Base-by-base conservation (phyloP, 2,797 vertebrate species). In the Crypturellus tataupa region DNA sequence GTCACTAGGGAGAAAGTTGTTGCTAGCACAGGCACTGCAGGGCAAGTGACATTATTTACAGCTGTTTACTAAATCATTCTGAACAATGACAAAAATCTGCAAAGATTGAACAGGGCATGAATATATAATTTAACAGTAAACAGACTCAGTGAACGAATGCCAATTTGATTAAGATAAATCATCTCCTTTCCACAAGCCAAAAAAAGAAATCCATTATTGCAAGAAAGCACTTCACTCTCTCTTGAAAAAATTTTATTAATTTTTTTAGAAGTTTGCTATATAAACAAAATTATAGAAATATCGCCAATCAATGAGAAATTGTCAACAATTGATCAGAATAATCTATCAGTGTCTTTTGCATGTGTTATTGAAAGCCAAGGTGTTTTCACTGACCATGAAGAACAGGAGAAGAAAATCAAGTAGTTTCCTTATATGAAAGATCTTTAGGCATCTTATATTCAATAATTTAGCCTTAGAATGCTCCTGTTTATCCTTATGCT, bases 91-190 rank as follows among this genome's bases (percentile, higher is more conserved):
- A 87, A 91, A 83, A 40, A 67, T 12, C 47, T 84, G 40, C 53
- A 91, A 71, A 73, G 49, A 73, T 35, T 81, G 87, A 92, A 56
- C 27, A 79, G 67, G 11, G 20, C 17, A 81, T 76, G 67, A 96
- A 94, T 71, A 87, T 6, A 70, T 64, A 63, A 95, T 68, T 77
- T 89, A 95, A 79, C 72, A 85, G 31, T n/a, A 59, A 93, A 49
- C 12, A 49, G 47, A 92, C 58, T 46, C 65, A 85, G 71, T 85
- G 42, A 91, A 29, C 3, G 88, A 68, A 68, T 80, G 55, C n/a
- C 39, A 85, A 76, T 47, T 85, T 82, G 51, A 85, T 93, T 73
- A 93, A 88, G 68, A 53, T 87, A 91, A 87, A 77, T 49, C 19
- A 59, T 37, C 14, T 23, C 15, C 56, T 37, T 12, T 23, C 15